Conservation (phyloP, 2,888 invertebrate species). For the Dynastes maya region DNA sequence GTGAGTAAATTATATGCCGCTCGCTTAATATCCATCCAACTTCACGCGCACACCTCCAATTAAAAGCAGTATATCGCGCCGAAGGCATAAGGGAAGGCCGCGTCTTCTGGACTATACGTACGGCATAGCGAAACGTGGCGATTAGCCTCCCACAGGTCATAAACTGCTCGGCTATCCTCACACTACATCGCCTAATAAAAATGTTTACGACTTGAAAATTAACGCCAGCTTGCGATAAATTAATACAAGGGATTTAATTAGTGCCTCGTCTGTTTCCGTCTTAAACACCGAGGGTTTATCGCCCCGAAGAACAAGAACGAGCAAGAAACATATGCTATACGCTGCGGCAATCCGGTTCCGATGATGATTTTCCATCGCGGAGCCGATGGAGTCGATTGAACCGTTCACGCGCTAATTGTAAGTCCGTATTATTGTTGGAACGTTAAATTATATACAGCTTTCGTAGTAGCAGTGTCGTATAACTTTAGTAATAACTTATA, state of each 20-base stretch:
- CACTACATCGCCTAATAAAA: slow-evolving; percentile 64
- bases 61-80: neutral
- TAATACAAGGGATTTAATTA: slow-evolving; percentile 70
- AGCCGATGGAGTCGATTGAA: neutral
- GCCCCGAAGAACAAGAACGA: slow-evolving; percentile 21
- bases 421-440: neutral
- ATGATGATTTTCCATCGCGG: slow-evolving; percentile 16
- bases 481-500: slow-evolving; percentile 17
- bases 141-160: slow-evolving; percentile 48
- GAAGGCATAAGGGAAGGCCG: neutral
- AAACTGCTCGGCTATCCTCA: slow-evolving; percentile 51
- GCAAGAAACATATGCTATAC: neutral
- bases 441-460: neutral
- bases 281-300: slow-evolving; percentile 20
- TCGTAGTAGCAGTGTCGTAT: neutral
- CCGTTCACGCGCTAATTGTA: neutral
- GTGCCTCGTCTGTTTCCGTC: slow-evolving; percentile 54
- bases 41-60: slow-evolving; percentile 4
- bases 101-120: neutral
- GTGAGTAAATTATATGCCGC: neutral
- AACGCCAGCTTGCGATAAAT: slow-evolving; percentile 68
- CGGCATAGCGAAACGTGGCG: too few species aligned
- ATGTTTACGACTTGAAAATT: slow-evolving; percentile 69
- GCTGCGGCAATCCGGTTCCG: neutral
- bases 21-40: slow-evolving; percentile 1